Conservation (phyloP, 2,113 vertebrate species). For the Formicarius rufipectus region DNA sequence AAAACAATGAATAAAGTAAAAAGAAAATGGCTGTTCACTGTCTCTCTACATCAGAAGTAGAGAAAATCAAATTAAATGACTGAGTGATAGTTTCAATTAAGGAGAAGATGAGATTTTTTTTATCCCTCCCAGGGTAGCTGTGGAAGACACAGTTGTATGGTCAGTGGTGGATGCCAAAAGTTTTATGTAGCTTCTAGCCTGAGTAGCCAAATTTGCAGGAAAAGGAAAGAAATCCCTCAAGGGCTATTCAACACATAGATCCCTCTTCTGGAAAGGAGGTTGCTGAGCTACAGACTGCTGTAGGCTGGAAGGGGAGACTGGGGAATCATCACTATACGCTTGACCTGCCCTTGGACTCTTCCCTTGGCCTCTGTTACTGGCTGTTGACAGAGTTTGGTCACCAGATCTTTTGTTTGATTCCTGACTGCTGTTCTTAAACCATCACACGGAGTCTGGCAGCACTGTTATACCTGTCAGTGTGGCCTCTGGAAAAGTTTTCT, state of each 20-base stretch:
- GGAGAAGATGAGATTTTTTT: background rate
- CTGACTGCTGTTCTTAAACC: background rate
- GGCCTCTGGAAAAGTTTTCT: background rate
- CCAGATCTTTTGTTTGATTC: background rate
- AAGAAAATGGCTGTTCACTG: background rate
- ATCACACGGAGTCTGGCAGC: background rate
- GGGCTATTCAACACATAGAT: background rate
- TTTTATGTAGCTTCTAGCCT: background rate
- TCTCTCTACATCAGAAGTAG: background rate
- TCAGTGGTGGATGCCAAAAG: background rate
- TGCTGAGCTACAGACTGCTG: constrained; percentile 32
- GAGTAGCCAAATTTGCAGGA: background rate
- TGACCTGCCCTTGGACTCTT: constrained; percentile 39
- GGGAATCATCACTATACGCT: background rate
- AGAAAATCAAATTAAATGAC: background rate
- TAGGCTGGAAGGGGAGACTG: background rate
- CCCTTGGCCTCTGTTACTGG: constrained; percentile 2
- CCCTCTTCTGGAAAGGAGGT: constrained; percentile 37
- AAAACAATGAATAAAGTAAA: background rate
- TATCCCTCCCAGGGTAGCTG: background rate
- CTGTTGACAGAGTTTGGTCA: constrained; percentile 36
- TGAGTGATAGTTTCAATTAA: background rate
- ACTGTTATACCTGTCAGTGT: background rate
- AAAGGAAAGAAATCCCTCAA: background rate
- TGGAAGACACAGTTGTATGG: background rate